A percentile compares a stretch with the other conserved stretches of the same genome.
phyloP scores from a whole-genome alignment of 2,113 vertebrate species.

The Meriones unguiculatus region DNA sequence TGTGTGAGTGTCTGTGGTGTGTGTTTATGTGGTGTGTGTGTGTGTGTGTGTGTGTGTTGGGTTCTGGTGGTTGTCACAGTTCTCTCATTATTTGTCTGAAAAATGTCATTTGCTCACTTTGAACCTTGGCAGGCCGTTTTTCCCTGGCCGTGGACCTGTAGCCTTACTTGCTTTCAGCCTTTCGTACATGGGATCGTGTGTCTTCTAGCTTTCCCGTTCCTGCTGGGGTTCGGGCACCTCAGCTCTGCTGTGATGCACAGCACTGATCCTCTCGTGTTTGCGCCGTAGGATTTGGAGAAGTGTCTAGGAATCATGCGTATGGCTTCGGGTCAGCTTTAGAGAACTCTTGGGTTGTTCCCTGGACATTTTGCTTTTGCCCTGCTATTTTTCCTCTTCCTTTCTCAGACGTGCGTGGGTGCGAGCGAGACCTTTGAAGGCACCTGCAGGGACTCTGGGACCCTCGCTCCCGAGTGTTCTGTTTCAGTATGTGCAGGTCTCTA shows the following conservation, averaged over 20 bases:
- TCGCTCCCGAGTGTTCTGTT: conserved; percentile 27
- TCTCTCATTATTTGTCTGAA: not conserved
- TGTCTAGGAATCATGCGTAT: not conserved
- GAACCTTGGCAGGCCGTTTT: conserved; percentile 38
- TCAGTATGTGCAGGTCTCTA: not conserved
- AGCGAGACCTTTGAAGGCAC: not conserved
- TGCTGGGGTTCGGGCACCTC: not conserved
- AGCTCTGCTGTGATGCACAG: not conserved
- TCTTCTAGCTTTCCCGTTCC: conserved; percentile 26
- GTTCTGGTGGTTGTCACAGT: not conserved
- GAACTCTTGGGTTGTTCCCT: not conserved
- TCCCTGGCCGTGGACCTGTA: conserved; percentile 2
- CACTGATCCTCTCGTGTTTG: not conserved
- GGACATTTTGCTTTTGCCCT: not conserved
- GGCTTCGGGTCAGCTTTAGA: conserved; percentile 11
- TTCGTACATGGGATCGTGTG: conserved; percentile 8
- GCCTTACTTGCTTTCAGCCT: not conserved
- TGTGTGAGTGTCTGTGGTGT: not conserved
- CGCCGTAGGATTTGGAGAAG: not conserved
- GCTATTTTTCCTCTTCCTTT: not conserved
- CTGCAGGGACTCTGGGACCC: not conserved
- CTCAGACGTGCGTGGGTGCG: not conserved
- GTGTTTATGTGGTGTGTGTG: not conserved
- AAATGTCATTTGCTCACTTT: not conserved
- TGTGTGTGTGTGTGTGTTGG: not conserved